A percentile compares a stretch with the other conserved stretches of the same genome.
phyloP scores from a whole-genome alignment of 1,140 invertebrate genomes.

The Diorhabda sublineata region DNA sequence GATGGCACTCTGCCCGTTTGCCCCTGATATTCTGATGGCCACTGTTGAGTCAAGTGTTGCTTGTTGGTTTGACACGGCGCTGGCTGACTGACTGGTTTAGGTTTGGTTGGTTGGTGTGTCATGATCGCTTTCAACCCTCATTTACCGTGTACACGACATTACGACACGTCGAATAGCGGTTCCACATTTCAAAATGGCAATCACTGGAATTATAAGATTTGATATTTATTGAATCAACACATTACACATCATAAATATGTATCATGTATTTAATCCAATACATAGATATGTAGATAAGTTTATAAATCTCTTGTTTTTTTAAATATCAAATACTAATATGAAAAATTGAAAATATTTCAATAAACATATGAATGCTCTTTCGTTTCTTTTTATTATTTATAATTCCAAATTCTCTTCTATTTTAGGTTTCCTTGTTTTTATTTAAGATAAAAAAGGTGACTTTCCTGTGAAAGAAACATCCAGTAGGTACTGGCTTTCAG shows the following conservation, averaged over 20 bases:
- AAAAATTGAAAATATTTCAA: too few species aligned
- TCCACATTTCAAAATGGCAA: not conserved
- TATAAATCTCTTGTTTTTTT: too few species aligned
- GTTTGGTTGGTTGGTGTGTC: not conserved
- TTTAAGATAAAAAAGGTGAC: too few species aligned
- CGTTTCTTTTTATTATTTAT: too few species aligned
- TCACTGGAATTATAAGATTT: not conserved
- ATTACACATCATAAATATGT: not conserved
- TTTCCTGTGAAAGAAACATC: too few species aligned
- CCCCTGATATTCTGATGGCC: conserved; percentile 9
- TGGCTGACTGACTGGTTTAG: not conserved
- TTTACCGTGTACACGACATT: not conserved
- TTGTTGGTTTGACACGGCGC: not conserved
- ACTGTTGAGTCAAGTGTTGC: conserved; percentile 17
- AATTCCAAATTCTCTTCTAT: too few species aligned
- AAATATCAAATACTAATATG: too few species aligned
- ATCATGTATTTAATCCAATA: too few species aligned
- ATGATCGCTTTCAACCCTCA: conserved; percentile 9
- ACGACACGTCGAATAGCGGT: not conserved
- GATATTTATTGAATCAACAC: not conserved
- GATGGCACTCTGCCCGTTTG: conserved; percentile 5
- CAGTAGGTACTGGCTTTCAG: too few species aligned
- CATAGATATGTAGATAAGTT: too few species aligned
- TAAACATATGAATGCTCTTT: too few species aligned
- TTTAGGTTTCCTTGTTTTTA: too few species aligned